Evolutionary conservation across 2,888 invertebrate species (phyloP), one percentile per base, ranked within the genome.

Genomic region (Myathropa florea): DNA sequence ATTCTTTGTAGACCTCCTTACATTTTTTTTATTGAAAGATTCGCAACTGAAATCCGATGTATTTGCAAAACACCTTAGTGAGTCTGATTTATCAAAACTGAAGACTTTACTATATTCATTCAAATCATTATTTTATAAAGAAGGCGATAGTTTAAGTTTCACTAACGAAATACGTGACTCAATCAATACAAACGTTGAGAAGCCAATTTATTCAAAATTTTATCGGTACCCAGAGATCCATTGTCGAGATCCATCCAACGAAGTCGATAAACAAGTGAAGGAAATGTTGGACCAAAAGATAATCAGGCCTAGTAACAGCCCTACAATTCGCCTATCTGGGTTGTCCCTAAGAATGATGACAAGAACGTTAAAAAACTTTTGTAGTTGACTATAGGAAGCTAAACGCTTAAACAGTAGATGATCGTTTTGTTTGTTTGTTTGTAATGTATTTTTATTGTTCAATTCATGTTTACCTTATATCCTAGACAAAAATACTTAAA

Each of bases 251-350:
- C n/a, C n/a, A n/a, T n/a, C n/a, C 36, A 7, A 39, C 0, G 83
- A 88, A 59, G 79, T 88, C 3, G 73, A 88, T 14, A 86, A 46
- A 14, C 86, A 88, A 61, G 61, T 88, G 28, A 30, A 21, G 7
- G 84, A 88, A 61, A 88, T 88, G 78, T 23, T 88, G 24, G 14
- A 81, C 10, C 68, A 76, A 10, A 79, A 82, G n/a, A 87, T 87
- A 14, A 87, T 88, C 30, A 59, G 60, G 6, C 68, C 36, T 12
- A 87, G 83, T 33, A 75, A 71, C 12, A 53, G 2, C 84, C 88
- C n/a, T 88, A 88, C 68, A 81, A 81, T 30, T 68, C 71, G 46
- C 87, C 87, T 18, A 75, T 87, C 39, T 88, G 81, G 85, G 82
- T 88, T 9, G 84, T 80, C 4, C 82, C 83, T 0, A 88, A 89